Evolutionary conservation across 2,888 invertebrate genomes (phyloP).

Genomic region (Thera obeliscata): DNA sequence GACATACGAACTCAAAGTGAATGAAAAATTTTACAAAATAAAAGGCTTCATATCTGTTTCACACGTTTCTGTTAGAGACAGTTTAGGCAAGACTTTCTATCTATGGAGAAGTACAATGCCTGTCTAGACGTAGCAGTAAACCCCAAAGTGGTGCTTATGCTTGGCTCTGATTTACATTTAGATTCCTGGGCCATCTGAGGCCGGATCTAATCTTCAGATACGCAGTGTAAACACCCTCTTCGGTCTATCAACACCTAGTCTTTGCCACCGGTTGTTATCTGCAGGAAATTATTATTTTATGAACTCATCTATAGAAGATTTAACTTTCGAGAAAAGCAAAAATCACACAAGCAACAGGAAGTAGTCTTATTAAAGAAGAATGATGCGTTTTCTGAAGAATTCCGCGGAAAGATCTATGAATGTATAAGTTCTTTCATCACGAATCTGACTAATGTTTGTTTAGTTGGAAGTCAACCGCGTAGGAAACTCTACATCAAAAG

Average conservation of each 20-base stretch:
- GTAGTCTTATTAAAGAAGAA: background rate
- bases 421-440: background rate
- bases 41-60: constrained; percentile 36
- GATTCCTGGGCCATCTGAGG: constrained; percentile 32
- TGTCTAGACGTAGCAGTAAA: constrained; percentile 46
- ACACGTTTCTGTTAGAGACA: constrained; percentile 34
- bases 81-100: constrained; percentile 40
- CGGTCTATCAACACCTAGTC: constrained; percentile 9
- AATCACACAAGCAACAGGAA: background rate
- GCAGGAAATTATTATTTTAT: background rate
- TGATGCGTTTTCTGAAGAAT: background rate
- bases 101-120: constrained; percentile 44
- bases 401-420: background rate
- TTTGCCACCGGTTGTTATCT: constrained; percentile 2
- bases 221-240: constrained; percentile 23
- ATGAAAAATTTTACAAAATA: constrained; percentile 24
- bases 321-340: background rate
- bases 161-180: constrained; percentile 40
- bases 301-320: background rate
- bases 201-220: constrained; percentile 32
- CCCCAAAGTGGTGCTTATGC: constrained; percentile 26
- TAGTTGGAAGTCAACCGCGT: background rate
- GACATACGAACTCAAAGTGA: constrained; percentile 26
- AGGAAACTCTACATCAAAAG: background rate
- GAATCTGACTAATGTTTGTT: background rate